Evolutionary conservation across 2,113 vertebrate species (phyloP), one percentile per base, ranked within the genome.

Genomic region (Oostethus manadensis): DNA sequence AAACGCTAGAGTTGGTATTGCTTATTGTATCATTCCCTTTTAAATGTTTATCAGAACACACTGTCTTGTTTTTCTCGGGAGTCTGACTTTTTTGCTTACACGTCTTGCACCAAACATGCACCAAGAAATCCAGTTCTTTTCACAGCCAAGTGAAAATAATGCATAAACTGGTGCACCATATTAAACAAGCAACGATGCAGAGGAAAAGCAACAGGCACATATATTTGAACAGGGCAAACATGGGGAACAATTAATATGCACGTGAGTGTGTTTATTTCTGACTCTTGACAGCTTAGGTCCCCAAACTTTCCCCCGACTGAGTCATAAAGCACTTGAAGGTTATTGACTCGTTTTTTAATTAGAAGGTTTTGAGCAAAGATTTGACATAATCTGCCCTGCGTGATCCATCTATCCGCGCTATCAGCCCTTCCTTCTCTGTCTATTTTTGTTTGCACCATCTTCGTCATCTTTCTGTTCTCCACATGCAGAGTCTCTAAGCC

Each of bases 281-380:
- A 51, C 59, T 66, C 56, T 64, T 63, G 54, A 64, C 49, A 48
- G n/a, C 44, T 53, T 0, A 3, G 40, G 57, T 73, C 53, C 67
- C 9, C 7, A 50, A 51, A 66, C 62, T 33, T 72, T 70, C 77
- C 48, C n/a, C 20, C 21, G 18, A 47, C 68, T 78, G 76, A 79
- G 47, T 81, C 70, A 81, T 72, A 57, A 69, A 70, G 70, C 26
- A 58, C 55, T n/a, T 61, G 73, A 77, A 74, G 71, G 69, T 76
- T 82, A 79, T 75, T 81, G 69, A 87, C 73, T 79, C 54, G 33
- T 76, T 67, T 78, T 82, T 82, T 74, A 81, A 84, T 80, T 65
- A 77, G 60, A 73, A 64, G 49, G 23, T 58, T 69, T 53, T 57
- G 54, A 64, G 72, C 68, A 82, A 62, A 66, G 74, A 75, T 78